These are phyloP conservation scores for Chionoecetes opilio DNA, from an alignment of 1,140 invertebrate genomes.

Conservation along the genomic window DNA sequence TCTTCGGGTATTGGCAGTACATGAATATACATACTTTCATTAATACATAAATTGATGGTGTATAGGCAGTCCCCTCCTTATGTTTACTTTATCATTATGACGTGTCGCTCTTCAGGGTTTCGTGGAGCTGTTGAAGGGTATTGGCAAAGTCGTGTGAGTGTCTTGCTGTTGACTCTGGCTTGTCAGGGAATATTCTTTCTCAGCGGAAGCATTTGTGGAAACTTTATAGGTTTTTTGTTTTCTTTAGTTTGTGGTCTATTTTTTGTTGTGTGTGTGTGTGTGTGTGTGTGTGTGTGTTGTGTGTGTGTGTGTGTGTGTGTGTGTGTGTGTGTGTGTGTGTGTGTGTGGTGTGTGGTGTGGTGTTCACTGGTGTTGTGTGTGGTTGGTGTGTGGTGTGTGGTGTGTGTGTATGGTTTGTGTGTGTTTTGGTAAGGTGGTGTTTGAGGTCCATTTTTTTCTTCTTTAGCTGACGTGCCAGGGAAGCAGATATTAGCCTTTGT, in stretches of 20 bases:
- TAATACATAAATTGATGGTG: background rate
- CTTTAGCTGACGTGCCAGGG: too few species aligned
- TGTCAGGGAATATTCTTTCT: background rate
- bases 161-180: background rate
- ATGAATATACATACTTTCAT: conserved; percentile 21
- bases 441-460: too few species aligned
- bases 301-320: background rate
- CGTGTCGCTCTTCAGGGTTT: background rate
- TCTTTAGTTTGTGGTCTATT: too few species aligned
- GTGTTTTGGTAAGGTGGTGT: too few species aligned
- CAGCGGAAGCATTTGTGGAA: background rate
- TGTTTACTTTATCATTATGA: background rate
- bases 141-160: background rate
- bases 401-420: background rate
- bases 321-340: background rate
- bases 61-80: background rate
- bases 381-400: background rate
- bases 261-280: too few species aligned
- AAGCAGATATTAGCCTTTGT: too few species aligned
- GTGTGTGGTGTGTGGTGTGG: background rate
- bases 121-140: background rate
- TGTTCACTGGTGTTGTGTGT: background rate
- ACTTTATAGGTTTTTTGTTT: too few species aligned
- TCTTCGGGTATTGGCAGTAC: background rate
- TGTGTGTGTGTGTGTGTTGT: too few species aligned